These are phyloP conservation scores for Apis dorsata DNA, from an alignment of 1,140 invertebrate species.

Conservation along the genomic window DNA sequence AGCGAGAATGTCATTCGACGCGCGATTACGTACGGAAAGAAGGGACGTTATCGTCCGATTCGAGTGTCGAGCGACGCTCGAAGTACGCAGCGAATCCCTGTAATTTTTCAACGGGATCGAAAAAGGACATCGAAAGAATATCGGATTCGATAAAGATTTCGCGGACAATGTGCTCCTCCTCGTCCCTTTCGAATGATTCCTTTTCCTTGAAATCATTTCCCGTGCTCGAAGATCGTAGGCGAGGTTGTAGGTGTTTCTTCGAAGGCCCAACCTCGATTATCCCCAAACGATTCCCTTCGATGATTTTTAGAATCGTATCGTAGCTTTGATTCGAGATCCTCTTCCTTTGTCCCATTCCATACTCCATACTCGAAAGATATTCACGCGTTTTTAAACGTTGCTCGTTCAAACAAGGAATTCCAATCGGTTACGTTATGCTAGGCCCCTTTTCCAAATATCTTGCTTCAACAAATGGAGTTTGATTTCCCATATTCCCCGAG, in stretches of 20 bases:
- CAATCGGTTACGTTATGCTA: background rate
- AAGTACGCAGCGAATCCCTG: background rate
- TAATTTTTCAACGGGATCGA: conserved; percentile 21
- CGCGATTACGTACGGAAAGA: background rate
- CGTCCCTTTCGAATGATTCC: background rate
- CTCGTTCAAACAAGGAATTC: background rate
- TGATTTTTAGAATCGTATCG: background rate
- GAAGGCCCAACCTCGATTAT: background rate
- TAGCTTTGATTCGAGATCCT: too few species aligned
- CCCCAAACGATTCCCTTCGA: too few species aligned
- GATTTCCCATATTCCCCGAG: background rate
- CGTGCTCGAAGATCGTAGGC: background rate
- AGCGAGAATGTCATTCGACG: background rate
- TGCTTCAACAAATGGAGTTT: background rate
- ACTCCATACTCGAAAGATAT: background rate
- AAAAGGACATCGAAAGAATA: conserved; percentile 26
- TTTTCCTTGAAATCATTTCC: background rate
- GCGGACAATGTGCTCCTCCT: conserved; percentile 12
- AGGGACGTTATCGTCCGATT: conserved; percentile 4
- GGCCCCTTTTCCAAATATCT: background rate
- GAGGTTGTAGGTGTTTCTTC: background rate
- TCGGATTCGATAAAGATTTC: conserved; percentile 44
- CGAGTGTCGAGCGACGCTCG: background rate
- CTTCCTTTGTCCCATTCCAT: too few species aligned
- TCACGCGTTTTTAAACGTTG: background rate